These are phyloP conservation scores for Aldabrachelys gigantea DNA, from an alignment of 2,113 vertebrate genomes.

Conservation along the genomic window DNA sequence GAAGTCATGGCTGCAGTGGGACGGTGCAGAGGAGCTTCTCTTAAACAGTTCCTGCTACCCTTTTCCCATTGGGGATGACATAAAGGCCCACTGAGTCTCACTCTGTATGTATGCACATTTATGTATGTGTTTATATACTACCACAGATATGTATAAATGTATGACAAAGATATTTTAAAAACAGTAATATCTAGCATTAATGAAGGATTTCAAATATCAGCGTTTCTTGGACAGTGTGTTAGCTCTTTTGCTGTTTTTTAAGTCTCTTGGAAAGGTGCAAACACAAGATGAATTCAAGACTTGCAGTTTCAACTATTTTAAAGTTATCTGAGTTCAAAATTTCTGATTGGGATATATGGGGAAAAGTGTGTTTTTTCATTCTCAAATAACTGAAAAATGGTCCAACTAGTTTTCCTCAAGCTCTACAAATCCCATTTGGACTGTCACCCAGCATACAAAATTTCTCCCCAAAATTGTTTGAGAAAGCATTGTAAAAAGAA, in stretches of 20 bases:
- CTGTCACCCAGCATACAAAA: background rate
- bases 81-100: background rate
- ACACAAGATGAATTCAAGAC: background rate
- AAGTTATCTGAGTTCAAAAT: background rate
- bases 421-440: background rate
- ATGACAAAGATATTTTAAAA: background rate
- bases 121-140: background rate
- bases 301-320: background rate
- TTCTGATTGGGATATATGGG: background rate
- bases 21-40: background rate
- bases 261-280: background rate
- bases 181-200: background rate
- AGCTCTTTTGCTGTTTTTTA: background rate
- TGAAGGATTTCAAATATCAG: background rate
- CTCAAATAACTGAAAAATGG: background rate
- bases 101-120: background rate
- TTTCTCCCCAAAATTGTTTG: background rate
- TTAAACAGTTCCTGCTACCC: background rate
- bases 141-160: background rate
- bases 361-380: background rate
- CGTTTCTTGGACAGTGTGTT: background rate
- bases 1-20: background rate
- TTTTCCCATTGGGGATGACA: background rate
- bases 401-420: background rate
- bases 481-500: background rate